Conservation (phyloP, 35 echinoderm and acorn worm species). For the Strongylocentrotus purpuratus region DNA sequence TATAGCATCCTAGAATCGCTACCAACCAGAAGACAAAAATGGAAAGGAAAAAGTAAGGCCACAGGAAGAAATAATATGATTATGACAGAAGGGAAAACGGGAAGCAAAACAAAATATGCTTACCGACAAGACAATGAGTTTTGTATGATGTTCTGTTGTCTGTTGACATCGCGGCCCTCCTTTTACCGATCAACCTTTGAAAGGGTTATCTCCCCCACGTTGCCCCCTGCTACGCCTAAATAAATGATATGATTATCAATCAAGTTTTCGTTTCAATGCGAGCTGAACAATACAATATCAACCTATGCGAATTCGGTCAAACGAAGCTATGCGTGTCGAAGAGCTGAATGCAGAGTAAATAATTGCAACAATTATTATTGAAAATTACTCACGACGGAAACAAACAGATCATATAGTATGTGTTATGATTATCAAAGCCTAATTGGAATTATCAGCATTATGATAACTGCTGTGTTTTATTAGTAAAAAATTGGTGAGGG, state of each 20-base stretch:
- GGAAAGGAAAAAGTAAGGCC: too few relatives aligned
- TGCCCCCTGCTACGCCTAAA: not conserved
- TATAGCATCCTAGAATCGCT: too few relatives aligned
- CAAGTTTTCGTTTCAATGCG: not conserved
- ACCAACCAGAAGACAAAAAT: too few relatives aligned
- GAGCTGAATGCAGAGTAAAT: not conserved
- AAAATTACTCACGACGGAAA: not conserved
- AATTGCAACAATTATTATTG: not conserved
- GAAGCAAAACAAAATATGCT: too few relatives aligned
- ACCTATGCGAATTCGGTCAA: not conserved
- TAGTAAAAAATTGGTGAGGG: too few relatives aligned
- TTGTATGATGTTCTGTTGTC: not conserved
- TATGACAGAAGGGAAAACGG: too few relatives aligned
- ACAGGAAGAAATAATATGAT: too few relatives aligned
- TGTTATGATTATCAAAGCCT: too few relatives aligned
- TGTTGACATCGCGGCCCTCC: not conserved
- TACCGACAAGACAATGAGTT: too few relatives aligned
- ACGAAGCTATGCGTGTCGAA: not conserved
- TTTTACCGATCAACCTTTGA: not conserved
- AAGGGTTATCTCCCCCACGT: not conserved
- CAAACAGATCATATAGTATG: not conserved
- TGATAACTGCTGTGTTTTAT: too few relatives aligned
- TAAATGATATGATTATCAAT: not conserved
- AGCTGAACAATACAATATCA: not conserved
- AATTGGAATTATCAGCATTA: too few relatives aligned